These are phyloP conservation scores for Drosophila histrio DNA, from an alignment of 2,888 invertebrate genomes.

Conservation along the genomic window DNA sequence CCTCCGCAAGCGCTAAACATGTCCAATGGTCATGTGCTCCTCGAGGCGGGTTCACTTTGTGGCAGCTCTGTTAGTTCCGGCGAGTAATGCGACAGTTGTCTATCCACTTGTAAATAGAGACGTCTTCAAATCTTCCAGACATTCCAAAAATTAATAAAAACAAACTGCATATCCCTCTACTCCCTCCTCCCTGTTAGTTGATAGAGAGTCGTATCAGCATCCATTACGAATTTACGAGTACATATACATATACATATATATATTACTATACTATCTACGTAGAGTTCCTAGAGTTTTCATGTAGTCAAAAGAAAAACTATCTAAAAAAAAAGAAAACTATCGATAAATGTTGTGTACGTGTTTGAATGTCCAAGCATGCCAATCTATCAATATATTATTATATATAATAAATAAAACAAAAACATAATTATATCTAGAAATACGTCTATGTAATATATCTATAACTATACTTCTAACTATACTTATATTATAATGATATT, in stretches of 20 bases:
- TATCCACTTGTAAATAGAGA: background rate
- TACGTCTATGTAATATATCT: slow-evolving; percentile 26
- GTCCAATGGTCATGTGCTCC: slow-evolving; percentile 58
- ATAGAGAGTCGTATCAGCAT: slow-evolving; percentile 67
- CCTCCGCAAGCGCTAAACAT: slow-evolving; percentile 78
- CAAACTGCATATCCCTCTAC: slow-evolving; percentile 1
- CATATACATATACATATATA: slow-evolving; percentile 43
- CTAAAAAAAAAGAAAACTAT: slow-evolving; percentile 2
- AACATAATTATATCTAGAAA: slow-evolving; percentile 3
- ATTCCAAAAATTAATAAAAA: background rate
- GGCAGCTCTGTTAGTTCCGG: slow-evolving; percentile 83
- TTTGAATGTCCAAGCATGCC: slow-evolving; percentile 41
- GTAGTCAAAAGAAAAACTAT: slow-evolving; percentile 6
- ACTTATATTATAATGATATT: slow-evolving; percentile 53
- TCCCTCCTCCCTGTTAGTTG: slow-evolving; percentile 45
- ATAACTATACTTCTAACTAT: slow-evolving; percentile 31
- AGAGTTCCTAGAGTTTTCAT: slow-evolving; percentile 48
- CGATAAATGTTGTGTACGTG: slow-evolving; percentile 35
- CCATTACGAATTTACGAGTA: slow-evolving; percentile 72
- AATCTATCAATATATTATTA: slow-evolving; percentile 41
- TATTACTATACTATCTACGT: slow-evolving; percentile 32
- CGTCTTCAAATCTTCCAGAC: slow-evolving; percentile 42
- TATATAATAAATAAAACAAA: slow-evolving; percentile 21
- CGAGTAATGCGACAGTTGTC: slow-evolving; percentile 73
- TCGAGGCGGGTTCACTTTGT: slow-evolving; percentile 71